Conservation (phyloP, 2,888 invertebrate species). For the Drosophila seclusa region DNA sequence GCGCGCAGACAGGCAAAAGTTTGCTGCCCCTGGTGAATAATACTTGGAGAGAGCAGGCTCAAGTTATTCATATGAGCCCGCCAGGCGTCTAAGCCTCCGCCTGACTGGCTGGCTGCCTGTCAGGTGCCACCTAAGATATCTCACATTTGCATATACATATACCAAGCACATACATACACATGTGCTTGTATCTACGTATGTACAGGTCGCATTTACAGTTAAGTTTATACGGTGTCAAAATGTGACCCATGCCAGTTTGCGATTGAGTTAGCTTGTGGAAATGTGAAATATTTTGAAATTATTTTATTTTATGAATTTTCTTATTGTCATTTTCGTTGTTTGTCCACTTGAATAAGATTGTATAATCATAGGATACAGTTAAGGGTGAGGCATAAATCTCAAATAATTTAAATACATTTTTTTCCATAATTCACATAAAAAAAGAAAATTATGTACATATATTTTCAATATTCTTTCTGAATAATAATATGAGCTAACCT, state of each 20-base stretch:
- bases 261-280: not conserved
- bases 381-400: not conserved
- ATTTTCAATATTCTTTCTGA: not conserved
- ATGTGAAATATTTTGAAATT: not conserved
- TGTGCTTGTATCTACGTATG: not conserved
- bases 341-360: not conserved
- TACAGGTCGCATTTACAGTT: slow-evolving; percentile 8
- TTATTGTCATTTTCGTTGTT: not conserved
- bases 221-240: slow-evolving; percentile 23
- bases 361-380: not conserved
- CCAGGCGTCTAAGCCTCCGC: slow-evolving; percentile 23
- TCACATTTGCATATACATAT: slow-evolving; percentile 9
- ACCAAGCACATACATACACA: not conserved
- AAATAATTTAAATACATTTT: not conserved
- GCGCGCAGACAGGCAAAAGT: slow-evolving; percentile 31
- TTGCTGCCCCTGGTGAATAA: slow-evolving; percentile 44
- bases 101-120: slow-evolving; percentile 11
- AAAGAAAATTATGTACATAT: not conserved
- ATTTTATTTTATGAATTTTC: not conserved
- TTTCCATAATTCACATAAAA: not conserved
- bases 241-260: not conserved
- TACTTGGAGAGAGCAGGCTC: slow-evolving; percentile 4
- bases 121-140: slow-evolving; percentile 21
- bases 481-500: not conserved
- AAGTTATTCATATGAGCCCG: slow-evolving; percentile 64